phyloP scores from a whole-genome alignment of 2,113 vertebrate species.

The Choloepus hoffmanni region DNA sequence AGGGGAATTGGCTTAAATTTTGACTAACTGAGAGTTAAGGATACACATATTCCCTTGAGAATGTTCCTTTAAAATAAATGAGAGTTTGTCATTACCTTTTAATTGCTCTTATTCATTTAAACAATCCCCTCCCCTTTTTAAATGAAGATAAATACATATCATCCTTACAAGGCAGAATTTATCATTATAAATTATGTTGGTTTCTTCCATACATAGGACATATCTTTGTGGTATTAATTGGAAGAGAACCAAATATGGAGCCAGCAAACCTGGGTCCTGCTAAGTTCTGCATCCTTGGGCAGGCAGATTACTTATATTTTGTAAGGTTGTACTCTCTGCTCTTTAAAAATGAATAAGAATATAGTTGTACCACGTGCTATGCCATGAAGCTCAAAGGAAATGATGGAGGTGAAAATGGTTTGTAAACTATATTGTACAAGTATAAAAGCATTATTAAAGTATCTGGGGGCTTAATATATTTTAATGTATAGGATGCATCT shows the following conservation, averaged over 20 bases:
- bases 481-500: neutral
- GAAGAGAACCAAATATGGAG: slow-evolving; percentile 13
- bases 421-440: neutral
- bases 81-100: neutral
- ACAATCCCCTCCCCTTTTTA: neutral
- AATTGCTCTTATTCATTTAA: slow-evolving; percentile 39
- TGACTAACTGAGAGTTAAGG: neutral
- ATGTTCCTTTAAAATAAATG: slow-evolving; percentile 47
- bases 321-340: neutral
- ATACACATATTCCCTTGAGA: neutral
- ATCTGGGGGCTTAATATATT: neutral
- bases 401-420: neutral
- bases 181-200: neutral
- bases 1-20: neutral
- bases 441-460: neutral
- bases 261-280: neutral
- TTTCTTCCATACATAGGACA: neutral
- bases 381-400: neutral
- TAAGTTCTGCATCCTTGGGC: neutral
- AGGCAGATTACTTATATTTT: neutral
- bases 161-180: neutral
- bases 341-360: slow-evolving; percentile 18
- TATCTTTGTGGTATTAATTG: neutral
- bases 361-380: neutral
- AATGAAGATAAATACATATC: neutral